Evolutionary conservation across 2,113 vertebrate genomes (phyloP).

Genomic region (Anseranas semipalmata): DNA sequence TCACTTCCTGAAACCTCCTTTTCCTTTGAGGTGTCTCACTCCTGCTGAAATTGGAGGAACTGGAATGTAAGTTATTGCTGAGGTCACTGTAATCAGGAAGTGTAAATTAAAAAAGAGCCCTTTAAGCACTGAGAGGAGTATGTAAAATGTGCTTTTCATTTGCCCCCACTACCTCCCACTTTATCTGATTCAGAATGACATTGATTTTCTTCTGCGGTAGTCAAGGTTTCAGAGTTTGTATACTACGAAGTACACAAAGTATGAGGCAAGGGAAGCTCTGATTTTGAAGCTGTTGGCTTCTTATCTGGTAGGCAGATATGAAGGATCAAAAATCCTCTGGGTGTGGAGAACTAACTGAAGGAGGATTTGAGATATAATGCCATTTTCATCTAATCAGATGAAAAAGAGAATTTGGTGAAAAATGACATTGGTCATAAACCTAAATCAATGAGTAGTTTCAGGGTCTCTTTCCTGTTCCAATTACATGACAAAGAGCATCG

Average conservation of each 20-base stretch:
- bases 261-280: background rate
- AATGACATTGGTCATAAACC: background rate
- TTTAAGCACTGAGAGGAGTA: background rate
- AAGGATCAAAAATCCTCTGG: background rate
- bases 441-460: background rate
- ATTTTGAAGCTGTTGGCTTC: background rate
- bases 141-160: background rate
- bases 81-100: background rate
- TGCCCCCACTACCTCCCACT: accelerated
- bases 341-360: background rate
- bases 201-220: background rate
- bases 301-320: background rate
- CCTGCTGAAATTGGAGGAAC: background rate
- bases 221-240: background rate
- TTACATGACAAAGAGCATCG: background rate
- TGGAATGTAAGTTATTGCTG: background rate
- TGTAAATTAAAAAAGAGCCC: slow-evolving; percentile 9
- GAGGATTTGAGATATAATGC: background rate
- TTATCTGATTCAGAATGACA: background rate
- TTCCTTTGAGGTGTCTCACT: background rate
- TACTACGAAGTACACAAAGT: background rate
- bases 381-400: background rate
- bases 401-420: background rate
- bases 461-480: background rate
- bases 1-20: slow-evolving; percentile 10